These are phyloP conservation scores for Drosophila macrothrix DNA, from an alignment of 2,888 invertebrate species.

Conservation along the genomic window DNA sequence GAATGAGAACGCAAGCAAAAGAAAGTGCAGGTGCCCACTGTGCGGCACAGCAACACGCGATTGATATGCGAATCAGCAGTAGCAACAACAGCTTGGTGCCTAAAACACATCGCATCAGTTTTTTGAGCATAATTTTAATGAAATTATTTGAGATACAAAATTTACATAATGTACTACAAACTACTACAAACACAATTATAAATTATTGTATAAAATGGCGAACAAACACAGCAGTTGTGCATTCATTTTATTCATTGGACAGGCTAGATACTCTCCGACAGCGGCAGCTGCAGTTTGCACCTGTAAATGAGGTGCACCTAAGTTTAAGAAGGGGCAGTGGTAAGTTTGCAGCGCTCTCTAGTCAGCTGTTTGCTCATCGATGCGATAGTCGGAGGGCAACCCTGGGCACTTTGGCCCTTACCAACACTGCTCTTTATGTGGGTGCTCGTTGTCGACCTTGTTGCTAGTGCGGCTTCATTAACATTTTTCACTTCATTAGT, in stretches of 20 bases:
- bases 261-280: not conserved
- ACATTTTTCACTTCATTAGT: slow-evolving; percentile 35
- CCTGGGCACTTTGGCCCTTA: not conserved
- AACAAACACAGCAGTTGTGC: slow-evolving; percentile 26
- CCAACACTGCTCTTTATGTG: slow-evolving; percentile 37
- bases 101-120: slow-evolving; percentile 31
- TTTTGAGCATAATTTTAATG: slow-evolving; percentile 53
- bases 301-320: not conserved
- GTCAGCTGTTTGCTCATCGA: slow-evolving; percentile 32
- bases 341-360: slow-evolving; percentile 26
- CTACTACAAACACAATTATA: slow-evolving; percentile 57
- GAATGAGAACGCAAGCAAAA: slow-evolving; percentile 3
- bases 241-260: slow-evolving; percentile 13
- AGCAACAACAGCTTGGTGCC: slow-evolving; percentile 34
- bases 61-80: slow-evolving; percentile 5
- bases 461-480: slow-evolving; percentile 46
- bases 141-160: slow-evolving; percentile 58
- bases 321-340: too few relatives aligned
- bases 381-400: slow-evolving; percentile 12
- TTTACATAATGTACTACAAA: slow-evolving; percentile 61
- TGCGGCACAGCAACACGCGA: slow-evolving; percentile 16
- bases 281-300: slow-evolving; percentile 12
- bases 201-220: slow-evolving; percentile 70
- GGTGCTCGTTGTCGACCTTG: slow-evolving; percentile 13
- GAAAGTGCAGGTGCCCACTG: not conserved